A percentile compares a stretch with the other conserved stretches of the same genome.
Conservation (phyloP, 2,113 vertebrate genomes). For the Alexandromys fortis region DNA sequence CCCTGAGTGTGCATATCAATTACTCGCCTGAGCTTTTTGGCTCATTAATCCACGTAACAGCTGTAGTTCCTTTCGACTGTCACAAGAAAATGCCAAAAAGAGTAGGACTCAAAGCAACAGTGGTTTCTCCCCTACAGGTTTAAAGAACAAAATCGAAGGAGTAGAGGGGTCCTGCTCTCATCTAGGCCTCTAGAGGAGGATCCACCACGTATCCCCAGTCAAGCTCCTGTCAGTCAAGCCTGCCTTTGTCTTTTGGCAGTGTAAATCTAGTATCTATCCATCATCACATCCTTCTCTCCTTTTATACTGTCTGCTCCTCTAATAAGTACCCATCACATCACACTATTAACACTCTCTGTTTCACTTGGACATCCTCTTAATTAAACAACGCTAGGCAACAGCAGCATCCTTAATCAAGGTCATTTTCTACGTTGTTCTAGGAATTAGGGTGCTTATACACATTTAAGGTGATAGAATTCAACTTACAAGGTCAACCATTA, state of each 20-base stretch:
- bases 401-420: not conserved
- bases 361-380: not conserved
- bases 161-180: not conserved
- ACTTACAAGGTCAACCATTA: not conserved
- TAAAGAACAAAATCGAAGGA: not conserved
- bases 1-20: not conserved
- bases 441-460: not conserved
- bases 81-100: not conserved
- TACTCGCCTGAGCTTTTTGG: not conserved
- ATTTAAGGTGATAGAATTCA: not conserved
- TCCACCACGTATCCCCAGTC: not conserved
- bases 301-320: not conserved
- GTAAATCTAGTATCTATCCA: not conserved
- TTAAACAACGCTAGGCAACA: not conserved
- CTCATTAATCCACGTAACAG: not conserved
- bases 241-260: not conserved
- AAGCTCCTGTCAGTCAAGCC: not conserved
- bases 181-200: not conserved
- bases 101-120: not conserved
- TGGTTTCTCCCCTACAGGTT: not conserved
- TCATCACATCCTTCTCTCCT: not conserved
- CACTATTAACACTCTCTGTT: not conserved
- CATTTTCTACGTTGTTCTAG: not conserved
- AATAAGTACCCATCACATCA: not conserved
- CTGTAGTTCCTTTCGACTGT: not conserved